phyloP scores from a whole-genome alignment of 2,888 invertebrate species.

The Polydrusus pterygomalis region DNA sequence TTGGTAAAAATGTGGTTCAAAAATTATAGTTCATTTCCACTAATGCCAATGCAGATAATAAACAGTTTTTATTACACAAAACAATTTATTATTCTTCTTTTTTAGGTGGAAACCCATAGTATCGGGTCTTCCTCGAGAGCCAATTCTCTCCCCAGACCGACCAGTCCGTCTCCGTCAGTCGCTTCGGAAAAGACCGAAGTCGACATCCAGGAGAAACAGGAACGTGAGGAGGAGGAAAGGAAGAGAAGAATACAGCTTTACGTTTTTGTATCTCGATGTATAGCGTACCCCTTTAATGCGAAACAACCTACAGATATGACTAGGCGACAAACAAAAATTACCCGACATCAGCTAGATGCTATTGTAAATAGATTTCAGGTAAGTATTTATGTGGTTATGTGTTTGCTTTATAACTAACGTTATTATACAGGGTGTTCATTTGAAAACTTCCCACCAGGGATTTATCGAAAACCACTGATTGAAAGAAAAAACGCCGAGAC shows the following conservation, averaged over 20 bases:
- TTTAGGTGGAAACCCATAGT: constrained; percentile 77
- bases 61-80: too few species aligned
- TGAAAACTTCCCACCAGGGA: too few species aligned
- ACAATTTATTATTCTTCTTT: not conserved
- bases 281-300: constrained; percentile 99
- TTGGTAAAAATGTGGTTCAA: too few species aligned
- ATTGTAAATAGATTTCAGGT: constrained; percentile 97
- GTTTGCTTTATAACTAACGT: too few species aligned
- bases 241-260: constrained; percentile 96
- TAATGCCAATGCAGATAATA: too few species aligned
- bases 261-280: constrained; percentile 97
- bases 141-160: constrained; percentile 83
- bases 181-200: constrained; percentile 88
- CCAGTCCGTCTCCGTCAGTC: constrained; percentile 94
- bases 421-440: too few species aligned
- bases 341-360: constrained; percentile 95
- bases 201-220: constrained; percentile 93
- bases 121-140: constrained; percentile 77
- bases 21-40: too few species aligned
- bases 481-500: too few species aligned
- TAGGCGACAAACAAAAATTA: constrained; percentile 94
- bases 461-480: too few species aligned
- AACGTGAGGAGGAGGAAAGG: constrained; percentile 96
- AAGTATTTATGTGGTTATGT: too few species aligned
- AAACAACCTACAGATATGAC: constrained; percentile 99